Base-by-base conservation (phyloP, 2,888 invertebrate genomes). In the Doris montereyensis region DNA sequence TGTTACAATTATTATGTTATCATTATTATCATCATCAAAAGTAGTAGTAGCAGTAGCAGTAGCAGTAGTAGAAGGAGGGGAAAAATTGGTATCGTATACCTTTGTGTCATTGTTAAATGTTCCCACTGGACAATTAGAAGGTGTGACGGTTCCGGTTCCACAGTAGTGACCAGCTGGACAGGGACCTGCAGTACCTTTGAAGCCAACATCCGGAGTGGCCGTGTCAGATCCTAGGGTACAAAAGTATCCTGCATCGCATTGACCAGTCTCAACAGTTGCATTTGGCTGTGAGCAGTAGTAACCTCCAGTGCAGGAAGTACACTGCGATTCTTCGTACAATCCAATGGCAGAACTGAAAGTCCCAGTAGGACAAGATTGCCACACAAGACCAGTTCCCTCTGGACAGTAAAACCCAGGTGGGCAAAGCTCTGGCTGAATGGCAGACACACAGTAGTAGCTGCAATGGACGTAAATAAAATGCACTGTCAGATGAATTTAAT, bases 381-480 rank as follows among this genome's bases (percentile, higher is more conserved):
- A 88, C 4, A 89, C 86, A 10, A 84, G 72, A 2, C 90, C 90
- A 5, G 89, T 89, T 24, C 90, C 88, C 68, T 85, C 85, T 26
- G 89, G 90, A 82, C 90, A 90, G 80, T 87, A 89, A 81, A 85
- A 88, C 0, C 90, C 90, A 24, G 86, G 84, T 30, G 89, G 88
- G 79, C 90, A 90, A 52, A 81, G 81, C 32, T 85, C 84, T 4
- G 86, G 85, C 30, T 83, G 85, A 3, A 86, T 81, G 2, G 87
- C 87, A 13, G 87, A 85, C 8, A 83, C 81, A 82, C 88, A 88
- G 80, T 87, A 88, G 81, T 85, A 84, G 5, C 74, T 74, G 74
- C 4, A 65, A 21, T n/a, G 58, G 24, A 58, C 21, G 58, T 58
- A n/a, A n/a, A n/a, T n/a, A n/a, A n/a, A n/a, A n/a, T n/a, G n/a